Base-by-base conservation (phyloP, 2,888 invertebrate species). In the Elysia crispata region DNA sequence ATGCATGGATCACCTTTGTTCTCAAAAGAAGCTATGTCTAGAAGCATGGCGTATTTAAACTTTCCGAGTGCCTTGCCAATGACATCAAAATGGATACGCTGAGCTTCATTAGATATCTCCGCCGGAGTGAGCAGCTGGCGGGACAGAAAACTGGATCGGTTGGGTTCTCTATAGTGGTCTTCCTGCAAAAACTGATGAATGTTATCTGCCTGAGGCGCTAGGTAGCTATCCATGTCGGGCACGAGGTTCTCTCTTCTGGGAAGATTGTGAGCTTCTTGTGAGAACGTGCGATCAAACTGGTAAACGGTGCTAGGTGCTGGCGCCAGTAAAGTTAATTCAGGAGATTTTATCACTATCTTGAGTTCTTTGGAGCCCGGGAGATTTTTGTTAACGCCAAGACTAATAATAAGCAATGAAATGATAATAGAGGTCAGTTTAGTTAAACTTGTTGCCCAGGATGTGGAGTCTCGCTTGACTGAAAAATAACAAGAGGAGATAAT, bases 1-100 rank as follows among this genome's bases (percentile, higher is more conserved):
- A 85, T 83, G 0, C 81, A 81, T 0, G 85, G 79, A 41, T 85
- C 85, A 0, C 85, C 85, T 78, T 85, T 85, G 66, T 85, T 85
- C 64, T 85, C 83, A 60, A 77, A 78, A 1, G 75, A 66, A 20
- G 82, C 77, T 31, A 79, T 69, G 50, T 82, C 83, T 18, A 85
- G 54, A 18, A 83, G 49, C 73, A 85, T 79, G 50, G 81, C 83
- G 67, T 81, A 82, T n/a, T 80, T 82, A 30, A 77, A 82, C 0
- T 74, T 62, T 0, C 81, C 76, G 23, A 85, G 28, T 15, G 77
- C 50, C 23, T 78, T 50, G 6, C 30, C 30, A 25, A 83, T 76
- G 41, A 85, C 30, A 25, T 79, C 75, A 49, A 81, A 64, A 20
- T 82, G 80, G n/a, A 85, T 66, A 20, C 84, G 69, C 62, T 84